Evolutionary conservation across 35 echinoderm and acorn worm genomes (phyloP), one percentile per base, ranked within the genome.

Genomic region (Amphiura filiformis): DNA sequence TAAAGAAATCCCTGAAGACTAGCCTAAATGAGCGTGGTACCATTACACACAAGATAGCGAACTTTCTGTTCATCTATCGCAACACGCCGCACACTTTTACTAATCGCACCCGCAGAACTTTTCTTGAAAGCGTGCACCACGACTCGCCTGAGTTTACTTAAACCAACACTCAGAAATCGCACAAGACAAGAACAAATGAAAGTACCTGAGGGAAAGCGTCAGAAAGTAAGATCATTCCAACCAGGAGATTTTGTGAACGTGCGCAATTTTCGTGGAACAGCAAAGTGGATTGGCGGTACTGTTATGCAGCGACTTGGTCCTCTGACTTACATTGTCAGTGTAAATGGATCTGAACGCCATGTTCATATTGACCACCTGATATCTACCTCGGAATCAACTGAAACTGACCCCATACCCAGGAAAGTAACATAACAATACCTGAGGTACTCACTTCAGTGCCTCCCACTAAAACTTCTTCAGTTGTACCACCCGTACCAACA

Each of bases 61-160:
- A 88, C 34, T 83, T 88, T n/a, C 35, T 87, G 15, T 77, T 92
- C 32, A 52, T 75, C 1, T 92, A 92, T 75, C 39, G 78, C 1
- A 87, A 81, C 23, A 92, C 90, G 34, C 84, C 44, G 32, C 90
- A 92, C 18, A 64, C 84, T 30, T 79, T 79, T 0, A 86, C 78
- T 23, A 44, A 76, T 3, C 30, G 35, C 23, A 87, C 84, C 78
- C 1, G 61, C 61, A 13, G 61, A 70, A 70, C 28, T 70, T 5
- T 70, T 70, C 28, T 23, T 70, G 61, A 70, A 70, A n/a, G 1
- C 7, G 1, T 4, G 26, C 7, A 5, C 28, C 2, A 5, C 7
- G 1, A 70, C 26, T 18, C 61, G 61, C 1, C 2, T 70, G 15
- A 70, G 61, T 70, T 26, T 70, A 23, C 9, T 70, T 2, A 18